Base-by-base conservation (phyloP, 35 echinoderm and acorn worm genomes). In the Heliocidaris tuberculata region DNA sequence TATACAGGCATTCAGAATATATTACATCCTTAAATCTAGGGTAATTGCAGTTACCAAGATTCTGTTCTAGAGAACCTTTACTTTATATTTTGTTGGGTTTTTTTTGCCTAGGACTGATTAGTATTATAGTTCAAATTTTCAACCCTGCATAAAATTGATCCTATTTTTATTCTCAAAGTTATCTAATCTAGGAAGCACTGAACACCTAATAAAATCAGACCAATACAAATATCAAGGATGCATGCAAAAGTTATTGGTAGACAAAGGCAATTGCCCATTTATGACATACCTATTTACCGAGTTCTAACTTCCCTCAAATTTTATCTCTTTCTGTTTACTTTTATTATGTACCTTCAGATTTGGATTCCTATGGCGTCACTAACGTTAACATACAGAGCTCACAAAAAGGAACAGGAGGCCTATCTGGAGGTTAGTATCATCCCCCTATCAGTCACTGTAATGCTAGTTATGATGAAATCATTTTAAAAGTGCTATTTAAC, bases 351-450 rank as follows among this genome's bases (percentile, higher is more conserved):
- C 87, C 31, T 89, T 30, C 35, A 93, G 91, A 93, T 93, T 30
- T 31, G 29, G 91, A 93, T 49, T 49, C 47, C 7, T 93, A 93
- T 93, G 91, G 91, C 8, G 91, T 93, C 1, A 93, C 11, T 59
- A 59, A n/a, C 30, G 91, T 93, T 48, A 29, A 16, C 27, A 93
- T 93, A 48, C 13, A 93, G 91, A 93, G 50, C 27, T 93, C 91
- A 59, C 24, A 93, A 2, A 93, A 93, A 50, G 91, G 91, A 59
- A 93, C 91, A 2, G 91, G 91, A 48, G 91, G 91, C 6, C 19
- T 49, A 13, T 52, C 91, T 93, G 91, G 91, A 48, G 91, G 87
- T 89, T 0, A 89, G 87, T 78, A 78, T 78, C 1, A n/a, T n/a
- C 65, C 16, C 21, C 4, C 4, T 78, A n/a, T 78, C 65, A 78